Evolutionary conservation across 2,113 vertebrate genomes (phyloP).

Genomic region (Condylura cristata): DNA sequence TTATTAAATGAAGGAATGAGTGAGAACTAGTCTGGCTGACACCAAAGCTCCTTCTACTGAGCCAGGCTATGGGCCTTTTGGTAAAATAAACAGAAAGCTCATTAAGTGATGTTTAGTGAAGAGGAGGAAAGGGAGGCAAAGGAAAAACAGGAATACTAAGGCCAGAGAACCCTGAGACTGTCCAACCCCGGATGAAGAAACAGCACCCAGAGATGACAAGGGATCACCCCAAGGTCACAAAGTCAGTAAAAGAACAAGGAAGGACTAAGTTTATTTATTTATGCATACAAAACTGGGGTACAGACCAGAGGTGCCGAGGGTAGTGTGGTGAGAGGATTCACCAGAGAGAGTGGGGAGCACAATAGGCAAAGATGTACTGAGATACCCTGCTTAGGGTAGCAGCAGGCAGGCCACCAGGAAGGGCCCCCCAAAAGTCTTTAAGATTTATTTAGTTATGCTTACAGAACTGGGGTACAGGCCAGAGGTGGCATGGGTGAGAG

Average conservation of each 20-base stretch:
- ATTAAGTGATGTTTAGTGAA: not conserved
- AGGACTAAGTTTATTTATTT: too few species aligned
- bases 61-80: not conserved
- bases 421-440: too few species aligned
- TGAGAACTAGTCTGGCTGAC: not conserved
- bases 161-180: not conserved
- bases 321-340: too few species aligned
- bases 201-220: not conserved
- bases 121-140: not conserved
- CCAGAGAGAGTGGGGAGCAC: too few species aligned
- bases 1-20: not conserved
- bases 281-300: too few species aligned
- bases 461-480: too few species aligned
- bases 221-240: constrained; percentile 62
- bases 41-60: not conserved
- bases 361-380: too few species aligned
- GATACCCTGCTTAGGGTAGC: too few species aligned
- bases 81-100: not conserved
- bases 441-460: too few species aligned
- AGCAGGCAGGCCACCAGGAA: too few species aligned
- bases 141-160: not conserved
- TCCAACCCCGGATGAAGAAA: not conserved
- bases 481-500: too few species aligned
- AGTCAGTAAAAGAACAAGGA: not conserved
- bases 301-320: too few species aligned